Conservation (phyloP, 2,888 invertebrate species). For the Tribolium freemani region DNA sequence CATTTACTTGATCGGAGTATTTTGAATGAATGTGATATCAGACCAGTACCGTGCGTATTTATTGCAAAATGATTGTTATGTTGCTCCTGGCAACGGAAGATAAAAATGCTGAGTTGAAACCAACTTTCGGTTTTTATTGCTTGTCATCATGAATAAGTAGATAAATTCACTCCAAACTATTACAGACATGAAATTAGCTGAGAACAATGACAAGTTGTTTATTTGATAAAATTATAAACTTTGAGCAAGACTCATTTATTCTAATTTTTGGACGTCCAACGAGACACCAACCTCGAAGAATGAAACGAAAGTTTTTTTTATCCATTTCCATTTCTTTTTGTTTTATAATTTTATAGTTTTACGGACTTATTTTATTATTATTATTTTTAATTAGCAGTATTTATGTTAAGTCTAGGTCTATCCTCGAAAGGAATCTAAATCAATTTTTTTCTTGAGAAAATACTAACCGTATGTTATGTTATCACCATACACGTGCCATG, state of each 20-base stretch:
- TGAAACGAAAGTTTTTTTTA: constrained; percentile 40
- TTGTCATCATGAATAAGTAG: not conserved
- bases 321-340: constrained; percentile 53
- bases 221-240: not conserved
- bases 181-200: not conserved
- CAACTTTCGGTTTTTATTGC: not conserved
- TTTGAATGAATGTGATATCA: too few relatives aligned
- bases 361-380: constrained; percentile 39
- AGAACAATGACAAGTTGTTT: not conserved
- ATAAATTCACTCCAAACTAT: not conserved
- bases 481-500: too few relatives aligned
- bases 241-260: not conserved
- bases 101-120: not conserved
- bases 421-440: constrained; percentile 45
- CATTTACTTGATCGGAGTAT: too few relatives aligned
- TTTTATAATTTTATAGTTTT: constrained; percentile 54
- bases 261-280: constrained; percentile 60
- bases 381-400: not conserved
- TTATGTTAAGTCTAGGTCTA: constrained; percentile 18
- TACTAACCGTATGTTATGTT: too few relatives aligned
- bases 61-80: not conserved
- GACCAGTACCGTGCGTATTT: not conserved
- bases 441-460: too few relatives aligned
- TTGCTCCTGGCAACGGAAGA: not conserved
- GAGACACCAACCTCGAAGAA: constrained; percentile 50